A percentile compares a stretch with the other conserved stretches of the same genome.
phyloP scores from a whole-genome alignment of 2,797 vertebrate species.

The Malurus splendens region DNA sequence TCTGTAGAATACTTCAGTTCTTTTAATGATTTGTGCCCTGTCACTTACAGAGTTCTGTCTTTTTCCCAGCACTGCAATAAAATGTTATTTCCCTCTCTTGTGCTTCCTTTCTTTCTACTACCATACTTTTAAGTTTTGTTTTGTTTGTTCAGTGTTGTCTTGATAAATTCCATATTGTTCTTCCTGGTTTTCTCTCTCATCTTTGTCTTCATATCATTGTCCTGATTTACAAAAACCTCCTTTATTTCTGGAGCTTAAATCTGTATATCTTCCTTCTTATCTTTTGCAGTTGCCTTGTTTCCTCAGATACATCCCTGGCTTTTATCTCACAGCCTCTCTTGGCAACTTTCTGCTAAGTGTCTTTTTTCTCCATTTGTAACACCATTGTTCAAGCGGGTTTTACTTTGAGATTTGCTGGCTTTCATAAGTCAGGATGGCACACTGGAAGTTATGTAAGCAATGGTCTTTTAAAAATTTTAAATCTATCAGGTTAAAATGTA shows the following conservation, averaged over 20 bases:
- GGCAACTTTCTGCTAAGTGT: conserved; percentile 27
- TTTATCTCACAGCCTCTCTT: conserved; percentile 32
- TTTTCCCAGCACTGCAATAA: conserved; percentile 27
- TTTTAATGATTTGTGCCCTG: conserved; percentile 54
- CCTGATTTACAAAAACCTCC: conserved; percentile 21
- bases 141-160: conserved; percentile 19
- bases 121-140: conserved; percentile 30
- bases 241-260: conserved; percentile 38
- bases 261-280: not conserved
- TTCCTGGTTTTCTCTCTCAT: conserved; percentile 12
- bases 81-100: conserved; percentile 10
- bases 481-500: not conserved
- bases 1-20: conserved; percentile 53
- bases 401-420: not conserved
- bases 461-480: not conserved
- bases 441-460: not conserved
- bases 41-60: conserved; percentile 24
- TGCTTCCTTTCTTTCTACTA: conserved; percentile 16
- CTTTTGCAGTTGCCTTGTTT: conserved; percentile 24
- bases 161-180: conserved; percentile 36
- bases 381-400: not conserved
- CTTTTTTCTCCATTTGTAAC: conserved; percentile 24
- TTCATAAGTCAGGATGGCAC: not conserved
- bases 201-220: not conserved
- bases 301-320: not conserved